Base-by-base conservation (phyloP, 2,113 vertebrate genomes). In the Pedionomus torquatus region DNA sequence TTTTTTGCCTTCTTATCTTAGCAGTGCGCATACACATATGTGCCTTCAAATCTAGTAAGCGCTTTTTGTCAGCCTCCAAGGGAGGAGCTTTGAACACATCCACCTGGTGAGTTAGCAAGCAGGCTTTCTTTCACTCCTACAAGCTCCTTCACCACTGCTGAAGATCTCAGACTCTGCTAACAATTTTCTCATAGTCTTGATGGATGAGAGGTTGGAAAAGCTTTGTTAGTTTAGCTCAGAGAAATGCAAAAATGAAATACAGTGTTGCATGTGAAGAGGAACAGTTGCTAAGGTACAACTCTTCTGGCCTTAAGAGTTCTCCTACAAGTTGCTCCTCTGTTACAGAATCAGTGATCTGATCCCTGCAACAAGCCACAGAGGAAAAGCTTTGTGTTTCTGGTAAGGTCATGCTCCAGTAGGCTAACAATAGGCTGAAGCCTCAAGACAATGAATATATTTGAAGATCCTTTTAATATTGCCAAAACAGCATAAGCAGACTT, bases 1-100 rank as follows among this genome's bases (percentile, higher is more conserved):
- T 43, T 18, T 25, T 37, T 58, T 58, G 11, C 52, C n/a, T 71
- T 17, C 3, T 49, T 79, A 17, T 52, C 46, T 58, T 55, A 41
- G 43, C n/a, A 31, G 11, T 20, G 35, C 1, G 1, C 1, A 8
- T 6, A 63, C 12, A 26, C 13, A 19, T 15, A 9, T 0, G 0
- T 7, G 15, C 8, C 54, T 76, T 46, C 35, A 82, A 17, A 5
- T 13, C 25, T 48, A n/a, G 30, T 25, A 57, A 91, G 13, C 17
- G 35, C 30, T 68, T 57, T 75, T 17, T 51, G 0, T 33, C n/a
- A 46, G 0, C 26, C 13, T 75, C 55, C 33, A 37, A 63, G 21
- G 16, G 24, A 79, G 58, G 15, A 81, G 7, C 14, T 77, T 46
- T 25, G 21, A 77, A 28, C 44, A 51, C 37, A 55, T 7, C 5